Conservation (phyloP, 2,113 vertebrate genomes). For the Apeltes quadracus region DNA sequence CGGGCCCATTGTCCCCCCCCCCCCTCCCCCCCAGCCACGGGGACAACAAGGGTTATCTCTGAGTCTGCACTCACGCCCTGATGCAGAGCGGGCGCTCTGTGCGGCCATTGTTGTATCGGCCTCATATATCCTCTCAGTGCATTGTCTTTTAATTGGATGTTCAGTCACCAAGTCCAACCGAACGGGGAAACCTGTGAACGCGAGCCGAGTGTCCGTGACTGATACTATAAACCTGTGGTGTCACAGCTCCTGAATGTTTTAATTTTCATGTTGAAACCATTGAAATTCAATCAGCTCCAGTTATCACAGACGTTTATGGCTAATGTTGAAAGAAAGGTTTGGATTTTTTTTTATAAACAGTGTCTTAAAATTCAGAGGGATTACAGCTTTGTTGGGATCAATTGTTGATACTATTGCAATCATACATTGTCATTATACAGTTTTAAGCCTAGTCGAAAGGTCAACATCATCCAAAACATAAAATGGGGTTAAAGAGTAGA, state of each 20-base stretch:
- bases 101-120: slow-evolving; percentile 75
- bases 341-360: neutral
- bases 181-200: slow-evolving; percentile 11
- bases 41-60: slow-evolving; percentile 90
- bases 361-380: neutral
- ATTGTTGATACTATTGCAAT: neutral
- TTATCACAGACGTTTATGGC: neutral
- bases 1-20: slow-evolving; percentile 89
- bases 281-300: neutral
- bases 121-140: slow-evolving; percentile 63
- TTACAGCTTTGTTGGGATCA: neutral
- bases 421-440: neutral
- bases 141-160: slow-evolving; percentile 56
- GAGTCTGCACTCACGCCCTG: slow-evolving; percentile 84
- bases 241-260: neutral
- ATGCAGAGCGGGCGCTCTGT: slow-evolving; percentile 87
- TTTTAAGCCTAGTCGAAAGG: neutral
- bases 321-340: neutral
- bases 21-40: slow-evolving; percentile 80
- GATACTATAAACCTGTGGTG: slow-evolving; percentile 6
- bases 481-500: neutral
- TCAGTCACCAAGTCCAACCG: slow-evolving; percentile 32
- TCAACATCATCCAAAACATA: neutral
- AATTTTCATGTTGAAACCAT: neutral
- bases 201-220: slow-evolving; percentile 47